phyloP scores from a whole-genome alignment of 1,140 invertebrate species.

The Aphaenogaster rudis region DNA sequence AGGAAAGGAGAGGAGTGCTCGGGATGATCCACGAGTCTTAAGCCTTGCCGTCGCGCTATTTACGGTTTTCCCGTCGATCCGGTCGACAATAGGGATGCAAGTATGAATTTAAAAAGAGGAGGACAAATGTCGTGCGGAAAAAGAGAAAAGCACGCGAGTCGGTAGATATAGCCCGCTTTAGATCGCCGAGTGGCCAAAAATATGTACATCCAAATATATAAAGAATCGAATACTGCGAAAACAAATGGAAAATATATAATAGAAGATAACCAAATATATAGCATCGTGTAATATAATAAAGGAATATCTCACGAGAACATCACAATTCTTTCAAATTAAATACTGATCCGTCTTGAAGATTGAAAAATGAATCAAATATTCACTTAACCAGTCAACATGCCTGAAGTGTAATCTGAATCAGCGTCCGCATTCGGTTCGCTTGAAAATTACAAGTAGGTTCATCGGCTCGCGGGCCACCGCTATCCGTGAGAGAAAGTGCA shows the following conservation, averaged over 20 bases:
- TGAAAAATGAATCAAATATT: slow-evolving; percentile 24
- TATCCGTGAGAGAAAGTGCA: slow-evolving; percentile 63
- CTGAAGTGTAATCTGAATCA: slow-evolving; percentile 25
- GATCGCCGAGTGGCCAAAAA: slow-evolving; percentile 30
- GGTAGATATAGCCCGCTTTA: neutral
- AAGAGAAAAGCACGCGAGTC: neutral
- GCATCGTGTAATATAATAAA: neutral
- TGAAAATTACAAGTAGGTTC: slow-evolving; percentile 30
- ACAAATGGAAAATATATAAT: neutral
- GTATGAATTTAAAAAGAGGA: neutral
- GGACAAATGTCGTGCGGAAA: neutral
- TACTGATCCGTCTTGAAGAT: neutral
- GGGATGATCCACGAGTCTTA: slow-evolving; percentile 71
- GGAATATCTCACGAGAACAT: neutral
- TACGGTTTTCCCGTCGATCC: slow-evolving; percentile 40
- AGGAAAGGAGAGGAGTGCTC: slow-evolving; percentile 56
- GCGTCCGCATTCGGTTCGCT: slow-evolving; percentile 17
- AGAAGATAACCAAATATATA: neutral
- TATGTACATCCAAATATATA: neutral
- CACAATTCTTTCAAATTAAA: slow-evolving; percentile 13
- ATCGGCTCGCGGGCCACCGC: slow-evolving; percentile 22
- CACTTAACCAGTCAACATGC: slow-evolving; percentile 14
- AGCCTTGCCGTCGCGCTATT: slow-evolving; percentile 64
- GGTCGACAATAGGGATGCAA: slow-evolving; percentile 40
- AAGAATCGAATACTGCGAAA: neutral